These are phyloP conservation scores for Hirtodrosophila confusa DNA, from an alignment of 2,888 invertebrate species.

Conservation along the genomic window DNA sequence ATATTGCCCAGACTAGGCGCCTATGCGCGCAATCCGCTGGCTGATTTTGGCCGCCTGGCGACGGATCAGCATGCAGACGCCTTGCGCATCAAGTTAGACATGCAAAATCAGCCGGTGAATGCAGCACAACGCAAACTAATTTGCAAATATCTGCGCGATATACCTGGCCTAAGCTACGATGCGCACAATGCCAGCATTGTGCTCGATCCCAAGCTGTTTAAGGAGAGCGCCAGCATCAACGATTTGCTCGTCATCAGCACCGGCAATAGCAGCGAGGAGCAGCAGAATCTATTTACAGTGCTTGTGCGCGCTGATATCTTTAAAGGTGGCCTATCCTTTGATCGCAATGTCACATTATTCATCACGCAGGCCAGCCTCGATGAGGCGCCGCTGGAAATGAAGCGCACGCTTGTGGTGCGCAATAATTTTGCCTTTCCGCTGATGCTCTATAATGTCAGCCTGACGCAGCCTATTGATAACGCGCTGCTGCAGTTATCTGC, in stretches of 20 bases:
- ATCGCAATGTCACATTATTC: conserved; percentile 79
- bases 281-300: conserved; percentile 67
- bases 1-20: conserved; percentile 89
- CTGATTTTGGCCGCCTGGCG: conserved; percentile 93
- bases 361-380: conserved; percentile 62
- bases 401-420: conserved; percentile 87
- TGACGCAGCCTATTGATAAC: conserved; percentile 83
- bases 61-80: conserved; percentile 84
- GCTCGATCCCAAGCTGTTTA: conserved; percentile 76
- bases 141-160: conserved; percentile 51
- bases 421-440: conserved; percentile 91
- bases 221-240: conserved; percentile 67
- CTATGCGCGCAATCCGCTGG: conserved; percentile 89
- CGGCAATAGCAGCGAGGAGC: conserved; percentile 38
- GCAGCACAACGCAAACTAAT: conserved; percentile 42
- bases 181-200: conserved; percentile 72
- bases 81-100: conserved; percentile 84
- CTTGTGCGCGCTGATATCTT: conserved; percentile 82
- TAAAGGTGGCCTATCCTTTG: conserved; percentile 78
- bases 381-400: conserved; percentile 68
- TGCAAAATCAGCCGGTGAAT: conserved; percentile 62
- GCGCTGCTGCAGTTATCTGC: conserved; percentile 52
- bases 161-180: conserved; percentile 71
- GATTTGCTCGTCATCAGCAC: conserved; percentile 70
- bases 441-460: conserved; percentile 89